Percentiles rank a stretch among this genome's conserved stretches.
Evolutionary conservation across 2,888 invertebrate species (phyloP).

Genomic region (Cenopis cana): DNA sequence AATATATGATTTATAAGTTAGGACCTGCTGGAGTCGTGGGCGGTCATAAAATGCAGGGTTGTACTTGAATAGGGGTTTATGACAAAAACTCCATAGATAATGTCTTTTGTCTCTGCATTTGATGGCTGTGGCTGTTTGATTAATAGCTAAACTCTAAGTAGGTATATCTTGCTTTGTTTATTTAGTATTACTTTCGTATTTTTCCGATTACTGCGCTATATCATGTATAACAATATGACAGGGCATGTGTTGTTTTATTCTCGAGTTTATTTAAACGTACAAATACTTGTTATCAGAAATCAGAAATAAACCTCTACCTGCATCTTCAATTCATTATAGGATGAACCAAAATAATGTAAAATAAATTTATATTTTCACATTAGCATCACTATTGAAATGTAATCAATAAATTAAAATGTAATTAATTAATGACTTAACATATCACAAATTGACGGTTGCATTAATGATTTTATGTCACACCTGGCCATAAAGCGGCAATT

Average conservation of each 20-base stretch:
- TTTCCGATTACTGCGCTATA: not conserved
- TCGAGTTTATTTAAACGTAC: no score
- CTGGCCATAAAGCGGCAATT: no score
- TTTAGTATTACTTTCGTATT: not conserved
- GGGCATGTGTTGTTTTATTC: no score
- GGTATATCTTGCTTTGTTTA: not conserved
- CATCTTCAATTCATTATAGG: no score
- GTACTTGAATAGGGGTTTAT: slow-evolving; percentile 52
- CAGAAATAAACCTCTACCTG: no score
- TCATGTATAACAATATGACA: not conserved
- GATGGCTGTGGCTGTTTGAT: slow-evolving; percentile 54
- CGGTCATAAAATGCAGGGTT: slow-evolving; percentile 61
- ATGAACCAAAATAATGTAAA: not conserved
- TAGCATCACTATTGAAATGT: no score
- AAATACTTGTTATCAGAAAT: no score
- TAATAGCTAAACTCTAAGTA: slow-evolving; percentile 44
- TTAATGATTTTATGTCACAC: no score
- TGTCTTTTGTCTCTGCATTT: slow-evolving; percentile 57
- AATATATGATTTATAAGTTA: slow-evolving; percentile 55
- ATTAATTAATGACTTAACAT: not conserved
- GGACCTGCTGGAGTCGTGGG: slow-evolving; percentile 55
- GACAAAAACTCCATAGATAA: slow-evolving; percentile 59
- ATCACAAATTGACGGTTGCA: no score
- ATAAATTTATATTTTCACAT: no score
- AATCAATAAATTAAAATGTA: no score